These are phyloP conservation scores for Megaceryle torquata DNA, from an alignment of 2,113 vertebrate species.

Conservation along the genomic window DNA sequence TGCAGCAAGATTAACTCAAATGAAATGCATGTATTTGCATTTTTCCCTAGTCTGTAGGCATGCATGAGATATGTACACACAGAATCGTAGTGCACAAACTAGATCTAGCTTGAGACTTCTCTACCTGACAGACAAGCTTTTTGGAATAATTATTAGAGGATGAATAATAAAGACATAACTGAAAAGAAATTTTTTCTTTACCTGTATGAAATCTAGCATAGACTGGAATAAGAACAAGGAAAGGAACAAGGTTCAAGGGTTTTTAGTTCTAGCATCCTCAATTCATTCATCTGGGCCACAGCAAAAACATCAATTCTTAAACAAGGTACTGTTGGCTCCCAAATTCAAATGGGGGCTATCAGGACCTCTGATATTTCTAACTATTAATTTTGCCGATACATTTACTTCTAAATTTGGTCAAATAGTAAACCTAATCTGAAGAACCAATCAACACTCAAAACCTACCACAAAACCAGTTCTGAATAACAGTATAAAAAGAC, in stretches of 20 bases:
- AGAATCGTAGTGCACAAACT: not conserved
- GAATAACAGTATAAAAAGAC: not conserved
- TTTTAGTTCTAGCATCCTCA: not conserved
- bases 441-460: not conserved
- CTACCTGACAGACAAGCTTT: not conserved
- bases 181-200: not conserved
- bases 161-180: not conserved
- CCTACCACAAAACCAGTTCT: not conserved
- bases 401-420: not conserved
- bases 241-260: not conserved
- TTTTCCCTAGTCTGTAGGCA: not conserved
- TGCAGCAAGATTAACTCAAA: not conserved
- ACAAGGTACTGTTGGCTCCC: not conserved
- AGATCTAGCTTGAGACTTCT: not conserved
- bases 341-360: not conserved
- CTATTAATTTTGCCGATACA: not conserved
- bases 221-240: not conserved
- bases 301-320: not conserved
- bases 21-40: not conserved
- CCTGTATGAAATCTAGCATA: not conserved
- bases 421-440: not conserved
- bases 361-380: not conserved
- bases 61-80: not conserved
- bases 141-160: not conserved
- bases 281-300: not conserved